Evolutionary conservation across 2,888 invertebrate species (phyloP), one percentile per base, ranked within the genome.

Genomic region (Leucophenga maculata): DNA sequence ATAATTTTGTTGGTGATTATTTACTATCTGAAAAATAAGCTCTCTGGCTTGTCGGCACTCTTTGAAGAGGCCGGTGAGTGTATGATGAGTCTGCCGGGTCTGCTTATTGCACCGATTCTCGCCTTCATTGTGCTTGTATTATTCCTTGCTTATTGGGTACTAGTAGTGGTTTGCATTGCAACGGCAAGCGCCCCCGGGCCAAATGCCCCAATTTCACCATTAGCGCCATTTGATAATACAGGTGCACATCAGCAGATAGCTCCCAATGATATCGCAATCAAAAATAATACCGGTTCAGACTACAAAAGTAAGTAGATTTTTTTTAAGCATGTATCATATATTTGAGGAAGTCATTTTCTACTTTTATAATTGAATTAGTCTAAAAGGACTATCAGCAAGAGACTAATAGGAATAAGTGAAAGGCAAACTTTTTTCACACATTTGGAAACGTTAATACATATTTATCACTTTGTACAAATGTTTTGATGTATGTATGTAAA

Each of bases 31-130:
- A 91, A 96, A 66, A 93, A 94, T 78, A 92, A 95, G 80, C 92
- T 97, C 0, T 92, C 93, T 50, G 94, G 97, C 83, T 90, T 97
- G 79, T 93, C 96, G 0, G 93, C 94, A 20, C 89, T 98, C 71
- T 97, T 98, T 86, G 93, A 93, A 85, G 97, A 97, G 89, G 96
- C 97, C 0, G 95, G 96, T 14, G 93, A 93, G 81, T 97, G 97
- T 85, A 91, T 98, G 78, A 92, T 93, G 69, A 93, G 93, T 78
- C 91, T 97, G 78, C 97, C 98, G 0, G 93, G 93, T 3, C 90
- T 98, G 59, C 93, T 97, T 83, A 89, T 96, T 54, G 97, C 97
- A 84, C 96, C 96, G 0, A 87, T 95, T 14, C 88, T 95, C 83
- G 97, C 97, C 0, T 96, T 97, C 86, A 79, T 94, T 72, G 91